Evolutionary conservation across 2,888 invertebrate genomes (phyloP).

Genomic region (Drosophila anomalata): DNA sequence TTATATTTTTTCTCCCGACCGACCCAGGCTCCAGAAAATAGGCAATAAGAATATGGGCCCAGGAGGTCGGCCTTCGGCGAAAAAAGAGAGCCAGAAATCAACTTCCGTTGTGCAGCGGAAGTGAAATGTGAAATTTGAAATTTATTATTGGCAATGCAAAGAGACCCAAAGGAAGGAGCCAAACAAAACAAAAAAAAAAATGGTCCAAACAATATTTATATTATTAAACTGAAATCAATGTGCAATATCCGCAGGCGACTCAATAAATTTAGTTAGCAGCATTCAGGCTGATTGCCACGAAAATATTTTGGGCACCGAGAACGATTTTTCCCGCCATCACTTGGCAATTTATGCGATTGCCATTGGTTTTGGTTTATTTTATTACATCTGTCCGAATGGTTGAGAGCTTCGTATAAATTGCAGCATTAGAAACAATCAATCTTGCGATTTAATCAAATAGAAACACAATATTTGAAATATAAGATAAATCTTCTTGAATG

Average conservation of each 20-base stretch:
- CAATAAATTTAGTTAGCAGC: constrained; percentile 45
- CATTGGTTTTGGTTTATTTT: constrained; percentile 20
- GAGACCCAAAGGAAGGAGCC: constrained; percentile 17
- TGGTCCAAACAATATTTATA: constrained; percentile 45
- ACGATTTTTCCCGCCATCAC: constrained; percentile 15
- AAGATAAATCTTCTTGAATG: neutral
- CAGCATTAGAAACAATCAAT: constrained; percentile 17
- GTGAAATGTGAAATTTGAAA: constrained; percentile 60
- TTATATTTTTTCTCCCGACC: constrained; percentile 4
- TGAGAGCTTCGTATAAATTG: constrained; percentile 13
- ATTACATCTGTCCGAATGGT: constrained; percentile 24
- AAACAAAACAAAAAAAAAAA: constrained; percentile 12
- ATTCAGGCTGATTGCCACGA: constrained; percentile 30
- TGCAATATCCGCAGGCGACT: constrained; percentile 56
- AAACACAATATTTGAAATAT: constrained; percentile 1
- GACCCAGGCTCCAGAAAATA: constrained; percentile 22
- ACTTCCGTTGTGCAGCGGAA: constrained; percentile 59
- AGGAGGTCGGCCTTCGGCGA: constrained; percentile 1
- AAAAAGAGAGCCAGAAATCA: constrained; percentile 39
- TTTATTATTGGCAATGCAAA: constrained; percentile 51
- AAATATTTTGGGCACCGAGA: constrained; percentile 13
- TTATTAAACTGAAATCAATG: constrained; percentile 58
- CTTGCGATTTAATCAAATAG: constrained; percentile 3
- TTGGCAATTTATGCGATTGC: constrained; percentile 30
- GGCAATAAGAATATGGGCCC: constrained; percentile 28